These are phyloP conservation scores for Cathartes aura DNA, from an alignment of 2,113 vertebrate species.

Conservation along the genomic window DNA sequence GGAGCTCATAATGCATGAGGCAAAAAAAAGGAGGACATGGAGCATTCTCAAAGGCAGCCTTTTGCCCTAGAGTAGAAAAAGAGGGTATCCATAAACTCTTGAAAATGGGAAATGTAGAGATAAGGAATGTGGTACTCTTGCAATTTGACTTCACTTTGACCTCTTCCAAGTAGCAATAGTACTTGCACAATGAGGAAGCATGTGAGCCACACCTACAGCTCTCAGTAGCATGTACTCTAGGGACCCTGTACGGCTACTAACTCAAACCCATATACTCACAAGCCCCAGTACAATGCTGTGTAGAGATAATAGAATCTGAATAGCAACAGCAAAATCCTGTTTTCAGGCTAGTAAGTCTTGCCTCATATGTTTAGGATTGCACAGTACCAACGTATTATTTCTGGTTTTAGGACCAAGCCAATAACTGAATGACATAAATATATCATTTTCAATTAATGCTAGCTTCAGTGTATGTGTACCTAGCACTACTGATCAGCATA, in stretches of 20 bases:
- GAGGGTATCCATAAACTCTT: background rate
- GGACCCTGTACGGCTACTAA: background rate
- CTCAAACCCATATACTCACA: background rate
- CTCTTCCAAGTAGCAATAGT: background rate
- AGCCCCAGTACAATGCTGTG: background rate
- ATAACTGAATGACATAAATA: background rate
- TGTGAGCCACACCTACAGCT: background rate
- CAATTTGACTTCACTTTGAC: background rate
- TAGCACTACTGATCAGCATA: background rate
- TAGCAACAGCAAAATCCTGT: background rate
- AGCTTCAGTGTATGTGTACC: background rate
- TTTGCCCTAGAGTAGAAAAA: background rate
- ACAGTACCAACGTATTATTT: background rate
- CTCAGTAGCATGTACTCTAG: accelerated
- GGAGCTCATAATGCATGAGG: background rate
- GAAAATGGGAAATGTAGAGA: background rate
- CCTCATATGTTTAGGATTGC: background rate
- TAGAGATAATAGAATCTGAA: background rate
- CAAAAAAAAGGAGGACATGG: background rate
- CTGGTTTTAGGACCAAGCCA: background rate
- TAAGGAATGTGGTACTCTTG: background rate
- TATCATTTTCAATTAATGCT: background rate
- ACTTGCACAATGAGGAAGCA: background rate
- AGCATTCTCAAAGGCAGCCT: background rate
- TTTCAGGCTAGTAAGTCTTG: background rate